Evolutionary conservation across 1,140 invertebrate species (phyloP).

Genomic region (Aphaenogaster rudis): DNA sequence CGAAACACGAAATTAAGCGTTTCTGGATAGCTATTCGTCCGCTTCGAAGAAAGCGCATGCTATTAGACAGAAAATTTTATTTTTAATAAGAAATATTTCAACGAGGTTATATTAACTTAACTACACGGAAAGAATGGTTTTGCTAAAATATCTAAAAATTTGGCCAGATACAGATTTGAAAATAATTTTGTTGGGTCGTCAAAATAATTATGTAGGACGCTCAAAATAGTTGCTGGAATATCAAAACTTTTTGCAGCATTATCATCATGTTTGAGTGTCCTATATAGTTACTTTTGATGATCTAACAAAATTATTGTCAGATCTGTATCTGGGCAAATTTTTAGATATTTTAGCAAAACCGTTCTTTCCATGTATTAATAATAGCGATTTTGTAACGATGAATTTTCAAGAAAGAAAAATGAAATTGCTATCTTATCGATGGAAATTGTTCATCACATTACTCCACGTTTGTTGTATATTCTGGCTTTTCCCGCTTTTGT

Average conservation of each 20-base stretch:
- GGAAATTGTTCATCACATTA: slow-evolving; percentile 43
- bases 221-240: too few relatives aligned
- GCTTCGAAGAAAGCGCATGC: background rate
- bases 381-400: background rate
- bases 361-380: background rate
- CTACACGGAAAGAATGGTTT: too few relatives aligned
- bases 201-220: too few relatives aligned
- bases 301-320: too few relatives aligned
- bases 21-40: background rate
- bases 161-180: too few relatives aligned
- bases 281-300: too few relatives aligned
- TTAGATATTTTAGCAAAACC: too few relatives aligned
- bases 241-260: too few relatives aligned
- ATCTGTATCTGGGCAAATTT: too few relatives aligned
- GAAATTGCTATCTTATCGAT: slow-evolving; percentile 53
- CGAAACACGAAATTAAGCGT: slow-evolving; percentile 6
- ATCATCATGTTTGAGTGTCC: too few relatives aligned
- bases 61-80: background rate
- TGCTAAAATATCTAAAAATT: too few relatives aligned
- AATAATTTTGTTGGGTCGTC: too few relatives aligned
- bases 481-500: slow-evolving; percentile 56
- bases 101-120: background rate
- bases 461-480: slow-evolving; percentile 18
- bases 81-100: background rate
- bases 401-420: background rate